Evolutionary conservation across 2,113 vertebrate genomes (phyloP).

Genomic region (Python bivittatus): DNA sequence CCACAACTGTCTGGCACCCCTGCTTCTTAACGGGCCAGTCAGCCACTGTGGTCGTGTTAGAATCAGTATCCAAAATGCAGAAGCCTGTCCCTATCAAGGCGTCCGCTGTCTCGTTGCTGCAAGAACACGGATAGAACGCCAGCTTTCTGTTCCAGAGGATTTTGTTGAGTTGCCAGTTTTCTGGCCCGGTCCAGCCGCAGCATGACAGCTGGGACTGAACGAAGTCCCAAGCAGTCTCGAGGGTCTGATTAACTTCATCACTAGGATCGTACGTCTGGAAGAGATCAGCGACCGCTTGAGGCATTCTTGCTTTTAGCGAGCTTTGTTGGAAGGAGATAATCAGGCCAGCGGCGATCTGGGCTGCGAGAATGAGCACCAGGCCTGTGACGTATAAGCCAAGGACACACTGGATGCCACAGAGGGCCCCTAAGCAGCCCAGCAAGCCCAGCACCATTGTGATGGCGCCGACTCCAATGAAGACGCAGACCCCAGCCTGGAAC

Average conservation of each 20-base stretch:
- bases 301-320: rapidly evolving
- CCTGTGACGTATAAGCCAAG: slow-evolving; percentile 89
- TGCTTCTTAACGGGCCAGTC: slow-evolving; percentile 77
- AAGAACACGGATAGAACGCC: slow-evolving; percentile 85
- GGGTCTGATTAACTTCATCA: background rate
- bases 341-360: slow-evolving; percentile 79
- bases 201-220: slow-evolving; percentile 62
- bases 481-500: slow-evolving; percentile 77
- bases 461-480: slow-evolving; percentile 81
- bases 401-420: slow-evolving; percentile 87
- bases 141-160: slow-evolving; percentile 68
- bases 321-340: slow-evolving; percentile 86
- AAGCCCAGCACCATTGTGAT: slow-evolving; percentile 90
- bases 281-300: background rate
- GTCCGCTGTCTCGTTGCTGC: slow-evolving; percentile 48
- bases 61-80: slow-evolving; percentile 61
- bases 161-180: slow-evolving; percentile 80
- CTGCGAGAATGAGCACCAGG: slow-evolving; percentile 85
- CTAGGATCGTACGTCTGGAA: background rate
- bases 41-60: slow-evolving; percentile 2
- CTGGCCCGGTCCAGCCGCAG: slow-evolving; percentile 82
- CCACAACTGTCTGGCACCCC: slow-evolving; percentile 82
- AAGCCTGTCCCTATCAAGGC: slow-evolving; percentile 62
- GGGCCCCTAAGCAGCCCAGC: slow-evolving; percentile 88
- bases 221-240: background rate